Percentiles rank a stretch among this genome's conserved stretches.
Conservation (phyloP, 37 sponge, comb jelly and placozoan genomes). For the Ephydatia muelleri region DNA sequence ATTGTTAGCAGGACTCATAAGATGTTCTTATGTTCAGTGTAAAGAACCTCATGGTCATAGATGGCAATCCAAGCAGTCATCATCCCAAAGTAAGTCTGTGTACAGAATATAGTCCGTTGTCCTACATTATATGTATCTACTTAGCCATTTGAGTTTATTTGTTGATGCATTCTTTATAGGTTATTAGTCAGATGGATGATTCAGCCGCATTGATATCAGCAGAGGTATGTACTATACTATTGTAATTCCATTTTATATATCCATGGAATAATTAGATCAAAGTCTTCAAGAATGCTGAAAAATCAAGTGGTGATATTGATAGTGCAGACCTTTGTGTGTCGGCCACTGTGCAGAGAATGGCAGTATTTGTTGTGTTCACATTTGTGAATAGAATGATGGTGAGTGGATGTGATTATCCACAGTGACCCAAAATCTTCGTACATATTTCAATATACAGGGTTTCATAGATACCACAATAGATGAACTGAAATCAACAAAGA, state of each 20-base stretch:
- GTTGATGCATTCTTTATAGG: neutral
- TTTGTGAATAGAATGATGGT: slow-evolving; percentile 30
- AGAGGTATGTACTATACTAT: neutral
- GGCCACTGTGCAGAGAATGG: slow-evolving; percentile 29
- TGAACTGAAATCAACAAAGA: neutral
- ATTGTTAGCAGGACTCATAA: too few relatives aligned
- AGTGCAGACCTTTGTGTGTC: slow-evolving; percentile 18
- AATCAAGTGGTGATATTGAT: slow-evolving; percentile 20
- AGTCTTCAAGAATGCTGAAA: neutral
- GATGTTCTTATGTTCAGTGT: neutral
- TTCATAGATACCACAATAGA: neutral
- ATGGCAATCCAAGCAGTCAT: slow-evolving; percentile 1
- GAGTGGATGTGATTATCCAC: neutral
- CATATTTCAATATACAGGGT: neutral
- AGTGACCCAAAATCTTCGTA: too few relatives aligned
- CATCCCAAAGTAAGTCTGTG: slow-evolving; percentile 51
- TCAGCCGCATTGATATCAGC: neutral
- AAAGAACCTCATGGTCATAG: neutral
- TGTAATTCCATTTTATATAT: neutral
- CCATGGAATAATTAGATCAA: neutral
- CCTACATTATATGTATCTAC: too few relatives aligned
- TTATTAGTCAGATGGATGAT: neutral
- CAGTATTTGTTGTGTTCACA: slow-evolving; percentile 28
- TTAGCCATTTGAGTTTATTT: too few relatives aligned
- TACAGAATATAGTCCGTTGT: too few relatives aligned